Percentiles rank a stretch among this genome's conserved stretches.
phyloP scores from a whole-genome alignment of 2,113 vertebrate species.

The Dicentrarchus labrax region DNA sequence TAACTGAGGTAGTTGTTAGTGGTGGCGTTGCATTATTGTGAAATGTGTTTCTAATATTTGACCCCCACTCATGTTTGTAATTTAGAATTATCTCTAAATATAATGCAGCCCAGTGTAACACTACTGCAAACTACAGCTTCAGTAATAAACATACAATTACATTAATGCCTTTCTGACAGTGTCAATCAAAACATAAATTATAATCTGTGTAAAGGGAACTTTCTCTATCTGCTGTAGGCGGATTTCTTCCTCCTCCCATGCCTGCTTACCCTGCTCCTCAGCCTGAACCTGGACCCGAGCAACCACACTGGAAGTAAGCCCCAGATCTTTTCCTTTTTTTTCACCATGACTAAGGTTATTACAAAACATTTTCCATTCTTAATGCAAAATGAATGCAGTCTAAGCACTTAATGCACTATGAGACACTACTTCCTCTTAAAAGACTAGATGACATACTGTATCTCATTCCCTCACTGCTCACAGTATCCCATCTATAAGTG shows the following conservation, averaged over 20 bases:
- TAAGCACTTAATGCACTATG: not conserved
- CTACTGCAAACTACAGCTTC: not conserved
- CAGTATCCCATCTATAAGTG: slow-evolving; percentile 77
- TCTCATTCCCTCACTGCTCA: slow-evolving; percentile 5
- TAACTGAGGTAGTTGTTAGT: not conserved
- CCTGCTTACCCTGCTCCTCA: slow-evolving; percentile 68
- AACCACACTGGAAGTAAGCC: slow-evolving; percentile 80
- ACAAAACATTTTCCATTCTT: not conserved
- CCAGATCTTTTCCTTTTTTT: not conserved
- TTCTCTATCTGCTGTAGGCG: slow-evolving; percentile 63
- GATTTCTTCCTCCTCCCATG: slow-evolving; percentile 81
- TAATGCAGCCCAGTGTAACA: not conserved
- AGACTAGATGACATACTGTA: not conserved
- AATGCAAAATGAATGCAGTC: not conserved
- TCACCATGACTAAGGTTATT: not conserved
- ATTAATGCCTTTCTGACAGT: not conserved
- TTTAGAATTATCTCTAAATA: not conserved
- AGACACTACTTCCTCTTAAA: slow-evolving; percentile 13
- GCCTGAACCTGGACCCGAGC: slow-evolving; percentile 60
- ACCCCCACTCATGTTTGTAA: no score
- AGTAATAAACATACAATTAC: not conserved
- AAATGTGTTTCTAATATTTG: no score
- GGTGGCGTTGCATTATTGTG: not conserved
- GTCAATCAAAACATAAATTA: not conserved
- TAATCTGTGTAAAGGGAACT: not conserved